phyloP scores from a whole-genome alignment of 2,113 vertebrate genomes.

The Nesoenas mayeri region DNA sequence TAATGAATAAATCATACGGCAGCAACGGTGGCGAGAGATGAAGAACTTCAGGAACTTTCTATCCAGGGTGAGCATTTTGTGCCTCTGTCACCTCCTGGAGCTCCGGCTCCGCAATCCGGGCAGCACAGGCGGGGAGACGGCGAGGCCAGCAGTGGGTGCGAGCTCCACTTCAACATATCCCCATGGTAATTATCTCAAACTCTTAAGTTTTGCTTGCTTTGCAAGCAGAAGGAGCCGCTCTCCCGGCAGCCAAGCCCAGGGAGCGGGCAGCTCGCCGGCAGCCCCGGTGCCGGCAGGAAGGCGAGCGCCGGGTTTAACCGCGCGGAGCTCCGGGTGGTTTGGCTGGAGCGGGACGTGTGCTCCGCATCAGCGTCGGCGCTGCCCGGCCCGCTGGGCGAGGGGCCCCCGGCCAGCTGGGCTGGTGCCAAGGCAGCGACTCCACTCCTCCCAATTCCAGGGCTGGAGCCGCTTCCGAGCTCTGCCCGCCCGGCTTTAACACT shows the following conservation, averaged over 20 bases:
- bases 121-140: neutral
- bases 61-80: neutral
- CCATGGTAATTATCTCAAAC: neutral
- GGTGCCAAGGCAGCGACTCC: conserved; percentile 50
- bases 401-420: conserved; percentile 50
- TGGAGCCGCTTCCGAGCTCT: neutral
- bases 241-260: neutral
- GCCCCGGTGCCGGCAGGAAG: neutral
- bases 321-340: neutral
- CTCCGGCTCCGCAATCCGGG: too few species aligned
- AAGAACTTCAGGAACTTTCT: neutral
- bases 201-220: neutral
- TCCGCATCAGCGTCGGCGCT: neutral
- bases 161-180: neutral
- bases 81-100: neutral
- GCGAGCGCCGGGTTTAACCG: neutral
- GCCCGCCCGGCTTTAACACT: neutral
- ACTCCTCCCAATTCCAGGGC: conserved; percentile 48
- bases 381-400: conserved; percentile 9
- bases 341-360: too few species aligned
- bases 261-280: neutral
- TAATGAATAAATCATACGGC: neutral
- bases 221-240: neutral
- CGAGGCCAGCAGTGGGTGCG: neutral
- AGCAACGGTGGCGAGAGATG: fast-evolving